phyloP scores from a whole-genome alignment of 2,113 vertebrate genomes.

The Lasiurus borealis region DNA sequence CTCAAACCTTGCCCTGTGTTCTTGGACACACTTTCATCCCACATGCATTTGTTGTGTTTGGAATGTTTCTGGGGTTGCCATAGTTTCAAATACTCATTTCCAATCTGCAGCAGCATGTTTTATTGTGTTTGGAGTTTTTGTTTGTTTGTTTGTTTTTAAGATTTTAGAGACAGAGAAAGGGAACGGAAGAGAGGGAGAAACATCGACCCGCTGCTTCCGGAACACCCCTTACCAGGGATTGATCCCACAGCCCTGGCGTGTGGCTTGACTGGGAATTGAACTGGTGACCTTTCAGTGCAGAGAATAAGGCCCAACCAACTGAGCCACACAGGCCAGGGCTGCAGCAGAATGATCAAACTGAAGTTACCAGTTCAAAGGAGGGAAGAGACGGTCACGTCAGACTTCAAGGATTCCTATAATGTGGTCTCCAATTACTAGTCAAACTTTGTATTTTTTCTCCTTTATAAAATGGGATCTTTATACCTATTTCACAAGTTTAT shows the following conservation, averaged over 20 bases:
- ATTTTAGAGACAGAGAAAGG: too few relatives aligned
- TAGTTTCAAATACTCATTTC: constrained; percentile 58
- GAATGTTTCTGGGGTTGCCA: constrained; percentile 37
- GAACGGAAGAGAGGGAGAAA: too few relatives aligned
- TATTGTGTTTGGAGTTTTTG: too few relatives aligned
- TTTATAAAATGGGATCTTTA: not conserved
- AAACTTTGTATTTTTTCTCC: not conserved
- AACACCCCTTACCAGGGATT: too few relatives aligned
- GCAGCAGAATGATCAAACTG: not conserved
- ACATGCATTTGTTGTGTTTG: constrained; percentile 25
- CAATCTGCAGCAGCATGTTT: not conserved
- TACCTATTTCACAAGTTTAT: not conserved
- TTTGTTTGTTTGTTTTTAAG: too few relatives aligned
- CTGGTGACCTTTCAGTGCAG: too few relatives aligned
- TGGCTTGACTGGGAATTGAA: too few relatives aligned
- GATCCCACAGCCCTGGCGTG: too few relatives aligned
- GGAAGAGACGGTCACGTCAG: not conserved
- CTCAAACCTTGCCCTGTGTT: not conserved
- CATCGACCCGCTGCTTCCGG: too few relatives aligned
- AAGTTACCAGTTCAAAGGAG: not conserved
- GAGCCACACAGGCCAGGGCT: not conserved
- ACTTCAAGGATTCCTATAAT: not conserved
- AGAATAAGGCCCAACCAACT: too few relatives aligned
- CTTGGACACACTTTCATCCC: not conserved
- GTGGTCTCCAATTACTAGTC: not conserved